These are phyloP conservation scores for Drosophila ogumai DNA, from an alignment of 1,140 invertebrate species.

Conservation along the genomic window DNA sequence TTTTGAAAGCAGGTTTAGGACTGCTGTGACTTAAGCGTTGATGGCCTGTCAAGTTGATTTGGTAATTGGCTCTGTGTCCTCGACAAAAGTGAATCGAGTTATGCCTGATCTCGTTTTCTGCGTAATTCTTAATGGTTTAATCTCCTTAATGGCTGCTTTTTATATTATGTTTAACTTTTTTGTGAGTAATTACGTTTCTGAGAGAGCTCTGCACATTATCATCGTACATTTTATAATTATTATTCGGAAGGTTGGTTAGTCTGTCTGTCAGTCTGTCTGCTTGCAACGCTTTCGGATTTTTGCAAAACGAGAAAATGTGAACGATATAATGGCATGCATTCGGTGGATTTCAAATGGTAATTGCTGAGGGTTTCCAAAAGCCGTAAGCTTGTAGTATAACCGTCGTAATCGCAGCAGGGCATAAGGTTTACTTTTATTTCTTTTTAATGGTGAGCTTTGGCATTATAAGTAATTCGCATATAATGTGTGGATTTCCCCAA, in stretches of 20 bases:
- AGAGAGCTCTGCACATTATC: constrained; percentile 29
- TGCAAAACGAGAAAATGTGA: constrained; percentile 24
- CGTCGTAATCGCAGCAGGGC: constrained; percentile 3
- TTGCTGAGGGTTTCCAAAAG: constrained; percentile 33
- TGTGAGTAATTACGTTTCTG: constrained; percentile 21
- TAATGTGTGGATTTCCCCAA: not conserved
- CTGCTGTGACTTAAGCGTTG: constrained; percentile 24
- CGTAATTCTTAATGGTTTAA: constrained; percentile 45
- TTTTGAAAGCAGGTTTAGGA: constrained; percentile 43
- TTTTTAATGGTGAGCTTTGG: constrained; percentile 3
- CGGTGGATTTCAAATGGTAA: constrained; percentile 15
- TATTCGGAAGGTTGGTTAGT: constrained; percentile 30
- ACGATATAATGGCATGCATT: constrained; percentile 37
- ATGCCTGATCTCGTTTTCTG: constrained; percentile 33
- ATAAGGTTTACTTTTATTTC: not conserved
- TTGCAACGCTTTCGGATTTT: constrained; percentile 49
- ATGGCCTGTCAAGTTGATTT: constrained; percentile 60
- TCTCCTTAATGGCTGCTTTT: constrained; percentile 28
- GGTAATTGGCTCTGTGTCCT: constrained; percentile 45
- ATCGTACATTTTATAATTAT: constrained; percentile 27
- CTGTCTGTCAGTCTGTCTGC: constrained; percentile 2
- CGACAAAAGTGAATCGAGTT: constrained; percentile 34
- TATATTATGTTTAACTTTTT: constrained; percentile 23
- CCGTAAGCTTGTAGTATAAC: constrained; percentile 17
- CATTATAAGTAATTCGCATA: constrained; percentile 5